Evolutionary conservation across 1,140 invertebrate genomes (phyloP), one percentile per base, ranked within the genome.

Genomic region (Cryptotermes secundus): DNA sequence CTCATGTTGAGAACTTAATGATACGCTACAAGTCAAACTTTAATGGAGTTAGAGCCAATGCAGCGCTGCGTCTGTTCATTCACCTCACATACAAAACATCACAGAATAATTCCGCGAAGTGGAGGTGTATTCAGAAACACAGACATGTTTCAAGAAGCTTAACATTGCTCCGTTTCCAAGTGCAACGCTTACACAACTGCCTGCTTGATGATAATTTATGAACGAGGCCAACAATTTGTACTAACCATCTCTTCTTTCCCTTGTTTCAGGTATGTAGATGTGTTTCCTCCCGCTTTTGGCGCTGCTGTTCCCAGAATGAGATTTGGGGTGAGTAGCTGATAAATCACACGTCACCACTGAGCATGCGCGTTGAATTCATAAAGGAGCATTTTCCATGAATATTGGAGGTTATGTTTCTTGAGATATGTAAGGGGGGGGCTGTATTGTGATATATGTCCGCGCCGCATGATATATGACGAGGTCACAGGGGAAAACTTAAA

Each of bases 311-410:
- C 59, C 26, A 3, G 59, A 72, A 72, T 72, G 14, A 72, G 59
- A 26, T 31, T n/a, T 12, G 59, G 45, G 59, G n/a, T 72, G 26
- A 72, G 59, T 72, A 31, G n/a, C 59, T 72, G 59, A 72, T 72
- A 72, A 72, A 72, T 72, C 59, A 72, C 7, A 31, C 59, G 59
- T 31, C 59, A 72, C 59, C 59, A 72, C 12, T 72, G 59, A 31
- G 59, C 59, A 72, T 72, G 59, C 59, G 59, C 59, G n/a, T 72
- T n/a, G 59, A n/a, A 72, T 72, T 72, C 59, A n/a, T 72, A 72
- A 72, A 26, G 59, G 59, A 31, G 16, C 59, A 31, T 26, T 14
- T 72, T 72, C 59, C 59, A 72, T 72, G 59, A 72, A 72, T 72
- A 72, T 72, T 72, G n/a, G 59, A 72, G 59, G 59, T 31, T 31